These are phyloP conservation scores for Syndactyla subalaris DNA, from an alignment of 2,797 vertebrate species.

Conservation along the genomic window DNA sequence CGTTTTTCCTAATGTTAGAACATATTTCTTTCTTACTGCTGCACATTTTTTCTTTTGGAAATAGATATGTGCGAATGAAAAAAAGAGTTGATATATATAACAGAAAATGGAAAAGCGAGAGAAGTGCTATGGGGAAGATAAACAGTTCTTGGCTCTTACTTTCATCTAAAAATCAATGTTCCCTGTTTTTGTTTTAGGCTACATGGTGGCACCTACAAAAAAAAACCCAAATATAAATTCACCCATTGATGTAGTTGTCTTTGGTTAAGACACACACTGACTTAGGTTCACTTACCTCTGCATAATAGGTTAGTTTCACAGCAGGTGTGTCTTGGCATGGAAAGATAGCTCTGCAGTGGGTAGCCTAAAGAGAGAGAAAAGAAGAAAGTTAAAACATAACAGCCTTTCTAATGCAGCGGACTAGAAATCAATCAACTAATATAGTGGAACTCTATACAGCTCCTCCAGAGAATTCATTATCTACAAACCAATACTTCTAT, in stretches of 20 bases:
- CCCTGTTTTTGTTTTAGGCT: not conserved
- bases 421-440: slow-evolving; percentile 1
- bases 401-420: not conserved
- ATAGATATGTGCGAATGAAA: not conserved
- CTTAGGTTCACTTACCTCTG: slow-evolving; percentile 81
- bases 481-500: not conserved
- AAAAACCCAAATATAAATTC: not conserved
- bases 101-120: not conserved
- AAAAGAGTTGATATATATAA: not conserved
- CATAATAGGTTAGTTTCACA: slow-evolving; percentile 92
- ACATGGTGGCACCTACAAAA: not conserved
- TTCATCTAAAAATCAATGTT: not conserved
- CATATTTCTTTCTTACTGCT: not conserved
- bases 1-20: not conserved
- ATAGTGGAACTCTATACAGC: not conserved
- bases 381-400: not conserved
- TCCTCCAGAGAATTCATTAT: not conserved
- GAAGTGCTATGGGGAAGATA: not conserved
- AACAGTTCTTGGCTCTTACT: not conserved
- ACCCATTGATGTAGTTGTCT: not conserved
- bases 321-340: slow-evolving; percentile 96
- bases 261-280: not conserved
- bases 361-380: slow-evolving; percentile 78
- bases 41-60: not conserved
- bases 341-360: slow-evolving; percentile 92